Evolutionary conservation across 2,888 invertebrate genomes (phyloP), one percentile per base, ranked within the genome.

Genomic region (Alloplasta piceator): DNA sequence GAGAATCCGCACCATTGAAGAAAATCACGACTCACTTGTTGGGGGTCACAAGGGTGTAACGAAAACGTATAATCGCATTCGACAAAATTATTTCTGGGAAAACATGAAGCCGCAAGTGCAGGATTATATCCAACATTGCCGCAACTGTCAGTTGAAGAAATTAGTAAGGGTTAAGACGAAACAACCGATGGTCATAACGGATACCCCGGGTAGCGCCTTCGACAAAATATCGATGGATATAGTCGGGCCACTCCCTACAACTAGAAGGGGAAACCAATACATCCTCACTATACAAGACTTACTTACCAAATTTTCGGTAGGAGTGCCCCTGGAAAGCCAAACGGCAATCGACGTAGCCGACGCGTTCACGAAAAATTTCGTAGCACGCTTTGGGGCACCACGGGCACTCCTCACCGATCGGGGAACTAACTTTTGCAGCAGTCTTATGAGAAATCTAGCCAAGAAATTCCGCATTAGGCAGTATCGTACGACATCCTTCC

Each of bases 141-240:
- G 74, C 0, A 16, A 48, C 4, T 87, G 87, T 56, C 80, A 85
- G 55, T 38, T 78, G 6, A 80, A 82, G 26, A 84, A 84, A 74
- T 46, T 72, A 0, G 77, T 79, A n/a, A 6, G 80, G 5, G 58
- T 73, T 0, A 74, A 79, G 61, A 73, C 79, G 1, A 60, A 52
- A 14, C 78, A 76, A 9, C 83, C 86, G 4, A 64, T 86, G 76
- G 71, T 72, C 1, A 66, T 77, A 14, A 83, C 83, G 0, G 80
- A 80, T 14, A 74, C 84, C 0, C 79, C 82, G 0, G 38, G 67
- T 5, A 5, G 48, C 6, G 48, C 66, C 0, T 79, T 78, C 16
- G 78, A 82, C 14, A 75, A 82, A 50, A 46, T 82, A 6, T 50
- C 77, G 0, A 78, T 82, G 68, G 80, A 82, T 9, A 52, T 78